Base-by-base conservation (phyloP, 2,888 invertebrate species). In the Trachelus iudaicus region DNA sequence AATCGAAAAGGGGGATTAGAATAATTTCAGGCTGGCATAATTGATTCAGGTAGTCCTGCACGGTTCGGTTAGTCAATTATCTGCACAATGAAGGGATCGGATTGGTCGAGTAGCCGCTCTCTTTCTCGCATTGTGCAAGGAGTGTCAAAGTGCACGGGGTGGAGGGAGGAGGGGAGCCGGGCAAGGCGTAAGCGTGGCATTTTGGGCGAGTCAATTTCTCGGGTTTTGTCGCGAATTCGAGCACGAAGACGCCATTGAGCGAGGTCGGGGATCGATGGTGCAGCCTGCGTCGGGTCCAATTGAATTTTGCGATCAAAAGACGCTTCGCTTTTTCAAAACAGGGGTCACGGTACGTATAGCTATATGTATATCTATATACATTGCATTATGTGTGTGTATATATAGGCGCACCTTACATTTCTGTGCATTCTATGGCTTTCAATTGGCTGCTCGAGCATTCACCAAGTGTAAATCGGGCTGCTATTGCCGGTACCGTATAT, bases 221-320 rank as follows among this genome's bases (percentile, higher is more conserved):
- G 86, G 81, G 82, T 84, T 83, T 34, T 76, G 80, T 79, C 83
- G 82, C 83, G 83, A 85, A 84, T 83, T 77, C 79, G 80, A 80
- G 81, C 82, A 79, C 81, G 80, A 81, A 81, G 82, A 84, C 85
- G 88, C 86, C 88, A 88, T 89, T 86, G 87, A 79, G 79, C 79
- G 37, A 78, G 78, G 81, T 56, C 73, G 74, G 68, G 56, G 33
- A 40, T 75, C 33, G 75, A 75, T 75, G 37, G 33, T 40, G 40
- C 56, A 75, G 82, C 83, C 81, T 85, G 82, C 84, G 84, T 83
- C 79, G 83, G 83, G 74, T 80, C 85, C 87, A 88, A 90, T 90
- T 87, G 90, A 89, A 89, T 89, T 56, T 89, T 86, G 89, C 89
- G 89, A 90, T 90, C 89, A 90, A 90, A 90, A 86, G 89, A 89